Evolutionary conservation across 2,888 invertebrate genomes (phyloP), one percentile per base, ranked within the genome.

Genomic region (Habroteleia sp.): DNA sequence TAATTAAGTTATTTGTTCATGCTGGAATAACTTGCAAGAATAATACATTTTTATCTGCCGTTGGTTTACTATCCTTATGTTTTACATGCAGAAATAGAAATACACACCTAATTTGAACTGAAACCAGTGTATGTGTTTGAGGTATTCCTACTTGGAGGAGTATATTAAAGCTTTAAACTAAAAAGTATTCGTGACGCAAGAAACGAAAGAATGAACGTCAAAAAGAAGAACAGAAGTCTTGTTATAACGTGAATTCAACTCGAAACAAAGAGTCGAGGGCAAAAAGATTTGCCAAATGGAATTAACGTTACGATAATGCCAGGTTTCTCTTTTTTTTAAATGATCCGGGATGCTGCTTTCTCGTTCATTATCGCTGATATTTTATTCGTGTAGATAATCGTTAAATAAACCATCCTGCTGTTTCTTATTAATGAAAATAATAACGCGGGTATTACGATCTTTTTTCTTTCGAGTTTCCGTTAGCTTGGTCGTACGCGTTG

Each of bases 281-380:
- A 37, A 44, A 69, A 68, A 68, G 35, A 50, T 69, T 69, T 60
- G 68, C 35, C 42, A 42, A 58, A 60, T 50, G 58, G 56, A 60
- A 44, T 69, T 69, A 50, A 37, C 25, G 44, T 69, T 60, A 44
- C 25, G 42, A 37, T 60, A 58, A 60, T 68, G 58, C 31, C 16
- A 35, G 27, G 29, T 37, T 60, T 52, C 27, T 69, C n/a, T n/a
- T n/a, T n/a, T 13, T 60, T 52, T 16, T 35, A 16, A 52, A 52
- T 42, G 14, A 50, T 50, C 10, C 25, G 27, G 3, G 14, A 35
- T 52, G 13, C 23, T 27, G 11, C 11, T 20, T 56, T 56, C 25
- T n/a, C 20, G 17, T 29, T 14, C 27, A 46, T 41, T 27, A 50
- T 17, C 23, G 11, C 29, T 37, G 14, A 41, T 56, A 66, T 58